Conservation (phyloP, 2,888 invertebrate species). For the Hydropsyche betteni region DNA sequence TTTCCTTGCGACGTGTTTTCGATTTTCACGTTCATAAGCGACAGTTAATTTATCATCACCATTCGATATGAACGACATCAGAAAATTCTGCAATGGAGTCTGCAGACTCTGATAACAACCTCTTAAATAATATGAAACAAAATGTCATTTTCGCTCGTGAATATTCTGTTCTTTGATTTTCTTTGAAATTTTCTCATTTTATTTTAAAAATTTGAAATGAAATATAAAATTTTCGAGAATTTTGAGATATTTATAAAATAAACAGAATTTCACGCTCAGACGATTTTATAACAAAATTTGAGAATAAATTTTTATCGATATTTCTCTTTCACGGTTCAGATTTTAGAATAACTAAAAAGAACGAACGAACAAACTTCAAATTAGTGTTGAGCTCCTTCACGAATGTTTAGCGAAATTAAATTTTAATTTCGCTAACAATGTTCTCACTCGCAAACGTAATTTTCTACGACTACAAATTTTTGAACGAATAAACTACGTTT, state of each 20-base stretch:
- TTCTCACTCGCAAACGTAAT: no score
- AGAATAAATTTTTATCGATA: constrained; percentile 6
- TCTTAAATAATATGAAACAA: constrained; percentile 25
- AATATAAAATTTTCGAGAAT: neutral
- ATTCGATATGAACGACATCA: constrained; percentile 3
- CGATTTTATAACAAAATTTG: constrained; percentile 7
- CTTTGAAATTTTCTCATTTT: neutral
- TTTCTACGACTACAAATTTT: no score
- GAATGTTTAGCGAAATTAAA: neutral
- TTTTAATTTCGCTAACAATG: neutral
- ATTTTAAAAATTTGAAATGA: neutral
- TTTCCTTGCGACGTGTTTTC: neutral
- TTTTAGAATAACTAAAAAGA: neutral
- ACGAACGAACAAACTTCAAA: constrained; percentile 23
- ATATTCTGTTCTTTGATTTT: neutral
- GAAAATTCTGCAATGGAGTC: constrained; percentile 26
- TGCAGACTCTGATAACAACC: constrained; percentile 13
- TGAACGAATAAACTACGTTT: no score
- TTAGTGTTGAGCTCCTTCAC: constrained; percentile 15
- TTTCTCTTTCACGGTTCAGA: neutral
- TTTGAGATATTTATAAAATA: neutral
- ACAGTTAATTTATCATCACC: constrained; percentile 18
- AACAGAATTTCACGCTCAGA: neutral
- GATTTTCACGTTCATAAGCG: neutral
- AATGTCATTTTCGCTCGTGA: neutral